Conservation (phyloP, 2,113 vertebrate genomes). For the Oreocharis arfaki region DNA sequence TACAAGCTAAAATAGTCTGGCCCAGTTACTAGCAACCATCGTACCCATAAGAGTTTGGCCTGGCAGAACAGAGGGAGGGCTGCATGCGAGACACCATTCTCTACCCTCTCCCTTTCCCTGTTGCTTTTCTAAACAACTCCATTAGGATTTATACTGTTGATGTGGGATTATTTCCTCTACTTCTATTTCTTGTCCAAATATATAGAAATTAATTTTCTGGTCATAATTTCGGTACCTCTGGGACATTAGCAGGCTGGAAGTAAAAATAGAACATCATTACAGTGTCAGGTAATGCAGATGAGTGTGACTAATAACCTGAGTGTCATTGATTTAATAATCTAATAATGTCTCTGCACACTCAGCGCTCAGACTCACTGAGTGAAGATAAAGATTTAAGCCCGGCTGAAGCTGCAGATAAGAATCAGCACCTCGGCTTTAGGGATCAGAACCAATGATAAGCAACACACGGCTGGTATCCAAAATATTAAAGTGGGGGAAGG, state of each 20-base stretch:
- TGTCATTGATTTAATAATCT: conserved; percentile 74
- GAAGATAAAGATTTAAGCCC: conserved; percentile 55
- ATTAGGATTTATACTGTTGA: conserved; percentile 9
- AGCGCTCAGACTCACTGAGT: conserved; percentile 42
- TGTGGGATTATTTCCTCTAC: conserved; percentile 35
- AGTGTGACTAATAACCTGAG: conserved; percentile 73
- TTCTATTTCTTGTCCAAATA: conserved; percentile 60
- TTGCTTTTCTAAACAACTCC: conserved; percentile 39
- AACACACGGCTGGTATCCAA: background rate
- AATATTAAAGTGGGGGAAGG: background rate
- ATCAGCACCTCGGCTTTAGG: conserved; percentile 42
- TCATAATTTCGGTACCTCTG: conserved; percentile 70
- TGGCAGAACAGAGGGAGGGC: background rate
- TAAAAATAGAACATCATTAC: conserved; percentile 75
- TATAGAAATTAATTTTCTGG: conserved; percentile 74
- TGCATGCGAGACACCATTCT: background rate
- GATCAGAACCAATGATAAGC: conserved; percentile 38
- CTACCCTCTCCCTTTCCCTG: background rate
- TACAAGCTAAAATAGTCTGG: background rate
- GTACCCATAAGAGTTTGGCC: background rate
- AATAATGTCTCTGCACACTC: conserved; percentile 63
- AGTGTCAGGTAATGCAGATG: conserved; percentile 68
- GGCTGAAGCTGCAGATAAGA: conserved; percentile 46
- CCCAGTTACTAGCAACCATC: background rate
- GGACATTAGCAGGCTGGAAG: conserved; percentile 63